A percentile compares a stretch with the other conserved stretches of the same genome.
Conservation (phyloP, 2,888 invertebrate species). For the Thera britannica region DNA sequence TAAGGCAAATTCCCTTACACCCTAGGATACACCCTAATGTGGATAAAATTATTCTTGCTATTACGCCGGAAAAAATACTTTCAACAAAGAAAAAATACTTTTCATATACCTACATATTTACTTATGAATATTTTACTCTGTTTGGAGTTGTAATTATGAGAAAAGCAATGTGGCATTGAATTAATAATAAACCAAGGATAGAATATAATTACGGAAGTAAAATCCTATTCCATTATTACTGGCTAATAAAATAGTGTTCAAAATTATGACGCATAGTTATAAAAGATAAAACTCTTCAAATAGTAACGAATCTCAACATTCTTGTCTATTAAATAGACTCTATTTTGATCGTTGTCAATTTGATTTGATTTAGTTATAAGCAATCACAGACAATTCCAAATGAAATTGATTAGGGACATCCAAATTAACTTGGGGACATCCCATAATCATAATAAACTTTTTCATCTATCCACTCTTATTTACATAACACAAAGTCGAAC, state of each 20-base stretch:
- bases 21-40: conserved; percentile 61
- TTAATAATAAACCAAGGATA: conserved; percentile 3
- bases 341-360: too few species aligned
- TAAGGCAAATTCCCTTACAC: conserved; percentile 66
- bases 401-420: too few species aligned
- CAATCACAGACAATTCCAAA: too few species aligned
- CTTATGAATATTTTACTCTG: conserved; percentile 27
- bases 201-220: conserved; percentile 2
- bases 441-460: too few species aligned
- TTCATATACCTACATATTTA: conserved; percentile 2
- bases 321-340: not conserved
- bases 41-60: conserved; percentile 61
- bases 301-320: not conserved
- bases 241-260: too few species aligned
- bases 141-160: not conserved
- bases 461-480: too few species aligned
- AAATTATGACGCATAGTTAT: too few species aligned
- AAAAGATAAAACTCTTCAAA: not conserved
- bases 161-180: conserved; percentile 1
- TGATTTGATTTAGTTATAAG: too few species aligned
- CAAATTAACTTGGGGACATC: too few species aligned
- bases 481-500: too few species aligned
- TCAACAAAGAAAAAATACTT: conserved; percentile 41
- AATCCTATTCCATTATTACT: conserved; percentile 4
- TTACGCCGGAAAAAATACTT: conserved; percentile 42